Evolutionary conservation across 2,113 vertebrate genomes (phyloP), one percentile per base, ranked within the genome.

Genomic region (Podocnemis expansa): DNA sequence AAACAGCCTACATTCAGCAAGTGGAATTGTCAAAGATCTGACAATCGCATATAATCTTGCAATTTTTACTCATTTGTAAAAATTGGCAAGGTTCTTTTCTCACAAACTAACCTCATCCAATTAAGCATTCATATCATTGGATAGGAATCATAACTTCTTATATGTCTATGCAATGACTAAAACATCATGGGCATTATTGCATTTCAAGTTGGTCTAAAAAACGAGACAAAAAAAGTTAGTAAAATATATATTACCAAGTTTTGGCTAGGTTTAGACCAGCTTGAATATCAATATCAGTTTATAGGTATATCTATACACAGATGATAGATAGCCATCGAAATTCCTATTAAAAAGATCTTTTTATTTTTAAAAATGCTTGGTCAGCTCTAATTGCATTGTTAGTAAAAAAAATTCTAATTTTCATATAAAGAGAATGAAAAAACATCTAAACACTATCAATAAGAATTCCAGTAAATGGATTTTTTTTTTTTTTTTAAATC

Each of bases 11-110:
- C 27, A 52, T 58, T 58, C 3, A 25, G 73, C 13, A 51, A 87
- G 17, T 0, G 0, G 17, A 78, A 24, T 1, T 27, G 52, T 88
- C 11, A 0, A 0, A 58, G 43, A 75, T 45, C 31, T 31, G 80
- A 51, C 47, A 0, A 1, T 0, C 0, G 4, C 76, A 25, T 12
- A 58, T 58, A 58, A 58, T 9, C 29, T 27, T 1, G 11, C 38
- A 34, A 38, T 10, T 5, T 8, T 70, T 56, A 38, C 45, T 4
- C 19, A 56, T 70, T 90, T 55, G 6, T 1, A 0, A 34, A 1
- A 22, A n/a, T 13, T 2, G 60, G 51, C 25, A 45, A 78, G 25
- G 54, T 47, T 0, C 5, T 1, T 0, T 19, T 38, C n/a, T 10
- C 1, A 2, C 14, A 0, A n/a, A 41, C 38, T 75, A 1, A 2